phyloP scores from a whole-genome alignment of 1,140 invertebrate species.

The Brachionus sp. region DNA sequence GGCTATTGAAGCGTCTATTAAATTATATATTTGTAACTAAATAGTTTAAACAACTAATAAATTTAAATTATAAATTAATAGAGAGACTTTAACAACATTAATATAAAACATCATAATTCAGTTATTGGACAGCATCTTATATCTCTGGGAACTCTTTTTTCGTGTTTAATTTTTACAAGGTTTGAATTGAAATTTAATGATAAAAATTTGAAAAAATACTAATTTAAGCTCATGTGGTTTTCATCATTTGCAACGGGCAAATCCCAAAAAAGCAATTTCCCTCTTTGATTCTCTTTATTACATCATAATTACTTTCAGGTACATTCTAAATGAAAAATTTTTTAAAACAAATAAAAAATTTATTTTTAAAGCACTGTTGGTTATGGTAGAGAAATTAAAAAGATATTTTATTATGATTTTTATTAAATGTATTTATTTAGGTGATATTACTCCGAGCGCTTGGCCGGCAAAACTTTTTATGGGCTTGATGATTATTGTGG shows the following conservation, averaged over 20 bases:
- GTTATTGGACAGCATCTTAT: constrained; percentile 40
- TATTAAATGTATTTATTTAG: neutral
- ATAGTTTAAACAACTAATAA: neutral
- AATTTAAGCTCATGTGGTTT: constrained; percentile 33
- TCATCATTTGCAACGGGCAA: constrained; percentile 45
- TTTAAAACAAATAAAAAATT: neutral
- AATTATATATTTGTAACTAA: constrained; percentile 39
- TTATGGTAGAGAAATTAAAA: constrained; percentile 14
- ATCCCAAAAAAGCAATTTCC: constrained; percentile 6
- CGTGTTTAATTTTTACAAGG: constrained; percentile 44
- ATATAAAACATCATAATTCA: constrained; percentile 40
- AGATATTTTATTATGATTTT: neutral
- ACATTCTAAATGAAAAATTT: neutral
- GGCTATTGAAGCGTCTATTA: constrained; percentile 36
- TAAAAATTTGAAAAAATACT: neutral
- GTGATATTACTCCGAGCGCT: constrained; percentile 40
- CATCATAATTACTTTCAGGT: constrained; percentile 45
- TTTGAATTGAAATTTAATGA: neutral
- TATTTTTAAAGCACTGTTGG: constrained; percentile 37
- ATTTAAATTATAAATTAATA: neutral
- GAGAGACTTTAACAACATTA: constrained; percentile 46
- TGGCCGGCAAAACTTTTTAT: constrained; percentile 43
- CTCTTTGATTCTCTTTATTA: constrained; percentile 43
- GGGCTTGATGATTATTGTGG: constrained; percentile 36
- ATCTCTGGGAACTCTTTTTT: constrained; percentile 28